Base-by-base conservation (phyloP, 2,888 invertebrate genomes). In the Hololepta plana region DNA sequence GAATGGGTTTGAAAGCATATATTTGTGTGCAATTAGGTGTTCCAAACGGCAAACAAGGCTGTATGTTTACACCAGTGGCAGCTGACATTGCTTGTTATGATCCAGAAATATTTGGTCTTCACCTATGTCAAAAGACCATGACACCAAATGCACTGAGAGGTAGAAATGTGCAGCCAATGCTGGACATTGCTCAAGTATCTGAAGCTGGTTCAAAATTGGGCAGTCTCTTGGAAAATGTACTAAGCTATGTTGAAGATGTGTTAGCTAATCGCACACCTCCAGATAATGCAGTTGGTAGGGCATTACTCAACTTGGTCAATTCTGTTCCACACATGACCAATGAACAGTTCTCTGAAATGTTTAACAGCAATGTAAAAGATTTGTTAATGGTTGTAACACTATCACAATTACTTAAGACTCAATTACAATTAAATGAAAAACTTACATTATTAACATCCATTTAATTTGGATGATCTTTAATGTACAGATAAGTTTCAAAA, bases 291-390 rank as follows among this genome's bases (percentile, higher is more conserved):
- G 80, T 91, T 6, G 96, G 98, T 0, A 69, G 96, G 20, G 72
- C 77, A 35, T 64, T 98, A 34, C 67, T 95, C 42, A 81, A 88
- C 55, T 70, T 95, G 51, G 82, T 93, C 20, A 76, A 84, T 56
- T 77, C 82, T 9, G 84, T 93, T 35, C 91, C 93, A 23, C 80
- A 82, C 49, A 87, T 96, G 67, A 72, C 73, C 12, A 66, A 71
- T 28, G 85, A 88, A 46, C 79, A 88, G 48, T 88, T 95, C 55
- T 85, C 88, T 19, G 76, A 82, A 42, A 87, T 95, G 74, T 79
- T 96, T 52, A 93, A 93, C 50, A 79, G 88, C 40, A 87, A 88
- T 47, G 82, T 95, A 51, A 93, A 96, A 59, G 96, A 96, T 62
- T 67, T 96, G 42, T 64, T 96, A 43, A 96, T 98, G 96, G 90